phyloP scores from a whole-genome alignment of 2,113 vertebrate genomes.

The Mustela nigripes region DNA sequence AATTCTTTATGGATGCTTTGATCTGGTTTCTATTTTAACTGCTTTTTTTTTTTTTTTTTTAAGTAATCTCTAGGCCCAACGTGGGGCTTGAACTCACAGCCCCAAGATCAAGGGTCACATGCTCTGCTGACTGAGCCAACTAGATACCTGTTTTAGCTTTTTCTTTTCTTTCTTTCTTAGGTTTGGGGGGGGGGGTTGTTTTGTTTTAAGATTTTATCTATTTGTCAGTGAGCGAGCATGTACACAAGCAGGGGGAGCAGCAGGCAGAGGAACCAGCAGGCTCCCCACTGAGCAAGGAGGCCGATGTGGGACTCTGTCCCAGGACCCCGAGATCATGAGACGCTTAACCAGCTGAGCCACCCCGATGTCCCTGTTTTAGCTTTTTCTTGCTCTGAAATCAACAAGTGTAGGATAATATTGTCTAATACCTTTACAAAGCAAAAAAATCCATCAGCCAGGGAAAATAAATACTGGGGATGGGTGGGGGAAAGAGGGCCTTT shows the following conservation, averaged over 20 bases:
- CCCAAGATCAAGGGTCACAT: neutral
- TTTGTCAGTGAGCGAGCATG: too few relatives aligned
- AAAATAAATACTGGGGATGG: neutral
- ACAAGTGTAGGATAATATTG: neutral
- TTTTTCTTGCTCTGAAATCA: constrained; percentile 58
- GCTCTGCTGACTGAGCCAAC: neutral
- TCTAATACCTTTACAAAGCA: neutral
- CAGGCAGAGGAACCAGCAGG: too few relatives aligned
- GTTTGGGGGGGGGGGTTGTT: too few relatives aligned
- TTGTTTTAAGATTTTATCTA: too few relatives aligned
- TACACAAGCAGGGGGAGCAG: too few relatives aligned
- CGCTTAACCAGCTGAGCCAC: neutral
- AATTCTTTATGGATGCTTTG: neutral
- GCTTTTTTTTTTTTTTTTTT: neutral
- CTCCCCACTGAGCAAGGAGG: too few relatives aligned
- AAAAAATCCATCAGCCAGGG: neutral
- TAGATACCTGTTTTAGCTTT: too few relatives aligned
- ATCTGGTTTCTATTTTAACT: neutral
- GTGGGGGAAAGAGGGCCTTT: neutral
- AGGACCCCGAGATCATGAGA: neutral
- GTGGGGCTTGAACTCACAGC: neutral
- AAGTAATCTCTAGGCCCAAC: neutral
- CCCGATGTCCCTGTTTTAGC: too few relatives aligned
- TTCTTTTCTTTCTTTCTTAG: too few relatives aligned
- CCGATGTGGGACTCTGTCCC: too few relatives aligned